These are phyloP conservation scores for Phoebastria nigripes DNA, from an alignment of 2,797 vertebrate genomes.

Conservation along the genomic window DNA sequence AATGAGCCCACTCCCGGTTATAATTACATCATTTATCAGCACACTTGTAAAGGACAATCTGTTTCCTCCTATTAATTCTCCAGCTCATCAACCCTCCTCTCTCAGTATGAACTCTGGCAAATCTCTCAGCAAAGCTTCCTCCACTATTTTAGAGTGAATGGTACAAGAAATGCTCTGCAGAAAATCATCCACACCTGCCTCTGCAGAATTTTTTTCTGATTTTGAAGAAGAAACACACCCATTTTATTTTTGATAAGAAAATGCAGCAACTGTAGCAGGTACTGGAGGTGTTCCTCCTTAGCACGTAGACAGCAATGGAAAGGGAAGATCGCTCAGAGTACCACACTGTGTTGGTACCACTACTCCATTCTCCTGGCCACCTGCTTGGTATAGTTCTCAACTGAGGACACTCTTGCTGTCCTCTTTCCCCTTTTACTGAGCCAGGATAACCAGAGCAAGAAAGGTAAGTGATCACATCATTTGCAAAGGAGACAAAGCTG, in stretches of 20 bases:
- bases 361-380: background rate
- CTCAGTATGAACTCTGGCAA: background rate
- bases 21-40: conserved; percentile 15
- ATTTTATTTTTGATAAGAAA: background rate
- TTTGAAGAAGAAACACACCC: background rate
- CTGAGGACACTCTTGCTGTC: background rate
- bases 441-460: background rate
- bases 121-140: background rate
- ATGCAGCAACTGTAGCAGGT: background rate
- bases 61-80: background rate
- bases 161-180: background rate
- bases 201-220: background rate
- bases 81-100: background rate
- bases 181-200: background rate
- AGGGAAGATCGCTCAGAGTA: background rate
- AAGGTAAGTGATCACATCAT: background rate
- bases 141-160: background rate
- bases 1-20: background rate
- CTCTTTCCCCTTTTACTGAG: background rate
- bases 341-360: background rate
- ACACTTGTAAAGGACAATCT: conserved; percentile 4
- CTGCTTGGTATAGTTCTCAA: background rate
- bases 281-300: background rate
- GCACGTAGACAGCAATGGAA: background rate
- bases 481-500: background rate